Evolutionary conservation across 2,888 invertebrate genomes (phyloP).

Genomic region (Dermolepida albohirtum): DNA sequence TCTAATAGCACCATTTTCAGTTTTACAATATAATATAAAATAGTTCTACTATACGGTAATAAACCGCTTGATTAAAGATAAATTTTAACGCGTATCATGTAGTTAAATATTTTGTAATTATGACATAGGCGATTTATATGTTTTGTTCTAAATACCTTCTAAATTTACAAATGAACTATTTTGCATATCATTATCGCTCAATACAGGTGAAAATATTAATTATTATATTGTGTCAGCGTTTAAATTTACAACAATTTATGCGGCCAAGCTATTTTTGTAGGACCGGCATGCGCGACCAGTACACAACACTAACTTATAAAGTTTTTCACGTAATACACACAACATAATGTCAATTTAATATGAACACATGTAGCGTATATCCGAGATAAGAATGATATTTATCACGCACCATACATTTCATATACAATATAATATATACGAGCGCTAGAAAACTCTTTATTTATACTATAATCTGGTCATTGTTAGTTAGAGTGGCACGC

Average conservation of each 20-base stretch:
- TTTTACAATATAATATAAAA: no score
- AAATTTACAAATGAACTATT: slow-evolving; percentile 24
- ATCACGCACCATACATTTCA: slow-evolving; percentile 31
- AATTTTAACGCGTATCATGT: no score
- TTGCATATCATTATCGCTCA: slow-evolving; percentile 21
- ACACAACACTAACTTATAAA: slow-evolving; percentile 10
- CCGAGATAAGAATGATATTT: slow-evolving; percentile 43
- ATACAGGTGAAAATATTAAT: slow-evolving; percentile 37
- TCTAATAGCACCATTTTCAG: no score
- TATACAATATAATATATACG: slow-evolving; percentile 22
- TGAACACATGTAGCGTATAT: slow-evolving; percentile 41
- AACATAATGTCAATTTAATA: slow-evolving; percentile 38
- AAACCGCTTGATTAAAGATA: no score
- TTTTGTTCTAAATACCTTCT: slow-evolving; percentile 21
- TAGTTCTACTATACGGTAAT: no score
- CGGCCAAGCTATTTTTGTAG: slow-evolving; percentile 9
- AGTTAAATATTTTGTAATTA: not conserved
- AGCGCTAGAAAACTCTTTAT: slow-evolving; percentile 41
- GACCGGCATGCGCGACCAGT: slow-evolving; percentile 8
- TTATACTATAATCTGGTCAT: slow-evolving; percentile 44
- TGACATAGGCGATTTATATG: not conserved
- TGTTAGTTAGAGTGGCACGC: slow-evolving; percentile 41
- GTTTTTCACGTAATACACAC: slow-evolving; percentile 27
- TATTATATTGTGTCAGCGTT: slow-evolving; percentile 25
- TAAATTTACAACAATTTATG: slow-evolving; percentile 33